Evolutionary conservation across 2,797 vertebrate genomes (phyloP), one percentile per base, ranked within the genome.

Genomic region (Hylomyscus alleni): DNA sequence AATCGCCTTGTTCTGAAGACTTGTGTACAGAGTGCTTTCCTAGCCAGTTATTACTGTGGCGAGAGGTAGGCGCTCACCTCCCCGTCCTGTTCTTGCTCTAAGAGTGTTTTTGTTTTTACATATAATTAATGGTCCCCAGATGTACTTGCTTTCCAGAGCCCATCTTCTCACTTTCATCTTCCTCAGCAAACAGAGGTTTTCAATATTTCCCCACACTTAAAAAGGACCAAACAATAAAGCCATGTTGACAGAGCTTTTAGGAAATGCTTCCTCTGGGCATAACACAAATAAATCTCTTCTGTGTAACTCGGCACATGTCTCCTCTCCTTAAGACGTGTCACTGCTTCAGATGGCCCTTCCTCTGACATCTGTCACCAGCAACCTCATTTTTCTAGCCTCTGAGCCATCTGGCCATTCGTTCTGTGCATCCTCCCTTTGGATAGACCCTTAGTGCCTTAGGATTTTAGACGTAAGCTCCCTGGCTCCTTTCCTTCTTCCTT

Each of bases 111-210:
- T 97, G 96, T 92, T 97, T 97, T 97, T 96, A 96, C 95, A 89
- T 82, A 47, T 97, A 97, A 97, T 97, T 98, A 97, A 97, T 97
- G 54, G 81, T 90, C 95, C 97, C 97, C 97, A 98, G 97, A 97
- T 97, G 97, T 96, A 96, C 84, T 95, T 82, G 65, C 65, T 90
- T 91, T 94, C 93, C 93, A 93, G 95, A 95, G 56, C 85, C 94
- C 96, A 95, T 97, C 97, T 97, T 97, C 91, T 95, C 87, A 96
- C 95, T 98, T 97, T 96, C 94, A 96, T 97, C 97, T 97, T 95
- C 89, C 44, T 95, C 60, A 81, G 80, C 75, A 76, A 97, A 93
- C 95, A 98, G 97, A 96, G 95, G 95, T 95, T 97, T 97, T 92
- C 89, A 97, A 96, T 97, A 97, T 96, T 96, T 92, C 72, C 40